Evolutionary conservation across 35 echinoderm and acorn worm genomes (phyloP).

Genomic region (Amphiura filiformis): DNA sequence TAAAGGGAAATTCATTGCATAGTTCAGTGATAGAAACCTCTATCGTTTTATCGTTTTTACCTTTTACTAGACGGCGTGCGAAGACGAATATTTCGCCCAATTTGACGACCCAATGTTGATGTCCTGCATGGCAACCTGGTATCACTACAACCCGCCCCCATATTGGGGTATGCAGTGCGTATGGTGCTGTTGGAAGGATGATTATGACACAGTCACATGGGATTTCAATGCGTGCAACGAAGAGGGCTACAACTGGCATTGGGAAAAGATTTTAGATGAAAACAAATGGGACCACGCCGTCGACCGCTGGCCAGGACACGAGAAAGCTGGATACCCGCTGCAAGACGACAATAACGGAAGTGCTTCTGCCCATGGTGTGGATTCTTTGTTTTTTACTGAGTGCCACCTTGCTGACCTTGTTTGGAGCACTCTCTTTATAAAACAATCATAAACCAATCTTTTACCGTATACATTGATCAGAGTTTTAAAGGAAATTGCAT

Average conservation of each 20-base stretch:
- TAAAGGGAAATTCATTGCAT: too few relatives aligned
- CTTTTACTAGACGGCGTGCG: too few relatives aligned
- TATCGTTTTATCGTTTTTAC: too few relatives aligned
- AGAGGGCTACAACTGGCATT: background rate
- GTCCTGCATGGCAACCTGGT: background rate
- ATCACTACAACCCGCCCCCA: background rate
- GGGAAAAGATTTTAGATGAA: background rate
- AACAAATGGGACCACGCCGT: background rate
- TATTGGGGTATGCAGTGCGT: background rate
- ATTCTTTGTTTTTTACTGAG: background rate
- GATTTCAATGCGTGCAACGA: background rate
- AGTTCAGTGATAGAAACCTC: too few relatives aligned
- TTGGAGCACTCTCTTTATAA: too few relatives aligned
- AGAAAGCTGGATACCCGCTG: background rate
- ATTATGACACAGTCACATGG: too few relatives aligned
- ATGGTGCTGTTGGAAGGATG: background rate
- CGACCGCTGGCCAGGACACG: background rate
- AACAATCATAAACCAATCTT: too few relatives aligned
- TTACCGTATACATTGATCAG: too few relatives aligned
- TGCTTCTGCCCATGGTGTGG: background rate
- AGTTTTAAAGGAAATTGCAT: too few relatives aligned
- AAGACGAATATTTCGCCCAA: too few relatives aligned
- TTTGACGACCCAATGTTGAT: background rate
- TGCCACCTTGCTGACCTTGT: too few relatives aligned
- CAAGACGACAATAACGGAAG: background rate